phyloP scores from a whole-genome alignment of 1,140 invertebrate genomes.

The Lasioglossum baleicum region DNA sequence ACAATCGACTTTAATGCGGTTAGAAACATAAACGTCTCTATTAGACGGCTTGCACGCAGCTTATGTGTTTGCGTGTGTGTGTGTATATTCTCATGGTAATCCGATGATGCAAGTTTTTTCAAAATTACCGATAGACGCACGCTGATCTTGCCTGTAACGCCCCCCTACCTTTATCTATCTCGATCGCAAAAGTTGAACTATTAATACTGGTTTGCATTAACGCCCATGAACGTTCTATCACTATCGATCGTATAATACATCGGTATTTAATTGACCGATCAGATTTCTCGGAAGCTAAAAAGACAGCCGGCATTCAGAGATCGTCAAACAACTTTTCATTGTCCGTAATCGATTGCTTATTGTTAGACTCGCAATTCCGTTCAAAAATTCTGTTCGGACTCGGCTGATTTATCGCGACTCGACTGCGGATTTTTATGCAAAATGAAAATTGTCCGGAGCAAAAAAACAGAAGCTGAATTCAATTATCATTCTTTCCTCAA shows the following conservation, averaged over 20 bases:
- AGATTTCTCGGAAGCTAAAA: not conserved
- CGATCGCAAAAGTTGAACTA: conserved; percentile 19
- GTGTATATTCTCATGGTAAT: conserved; percentile 20
- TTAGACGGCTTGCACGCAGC: not conserved
- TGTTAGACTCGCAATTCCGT: too few species aligned
- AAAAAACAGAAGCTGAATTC: too few species aligned
- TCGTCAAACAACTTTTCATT: not conserved
- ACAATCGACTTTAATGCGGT: not conserved
- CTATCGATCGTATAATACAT: not conserved
- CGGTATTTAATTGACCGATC: not conserved
- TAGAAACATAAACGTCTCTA: not conserved
- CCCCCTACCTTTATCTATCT: not conserved
- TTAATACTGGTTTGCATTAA: conserved; percentile 19
- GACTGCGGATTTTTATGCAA: too few species aligned
- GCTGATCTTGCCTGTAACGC: not conserved
- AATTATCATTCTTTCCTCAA: too few species aligned
- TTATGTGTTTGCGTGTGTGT: too few species aligned
- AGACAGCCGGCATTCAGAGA: not conserved
- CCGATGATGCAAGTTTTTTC: conserved; percentile 39
- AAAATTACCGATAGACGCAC: conserved; percentile 26
- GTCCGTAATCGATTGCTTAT: not conserved
- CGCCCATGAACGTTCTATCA: too few species aligned
- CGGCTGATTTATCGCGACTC: too few species aligned
- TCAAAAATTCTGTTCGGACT: too few species aligned
- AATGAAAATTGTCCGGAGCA: too few species aligned